Evolutionary conservation across 2,797 vertebrate genomes (phyloP), one percentile per base, ranked within the genome.

Genomic region (Spheniscus humboldti): DNA sequence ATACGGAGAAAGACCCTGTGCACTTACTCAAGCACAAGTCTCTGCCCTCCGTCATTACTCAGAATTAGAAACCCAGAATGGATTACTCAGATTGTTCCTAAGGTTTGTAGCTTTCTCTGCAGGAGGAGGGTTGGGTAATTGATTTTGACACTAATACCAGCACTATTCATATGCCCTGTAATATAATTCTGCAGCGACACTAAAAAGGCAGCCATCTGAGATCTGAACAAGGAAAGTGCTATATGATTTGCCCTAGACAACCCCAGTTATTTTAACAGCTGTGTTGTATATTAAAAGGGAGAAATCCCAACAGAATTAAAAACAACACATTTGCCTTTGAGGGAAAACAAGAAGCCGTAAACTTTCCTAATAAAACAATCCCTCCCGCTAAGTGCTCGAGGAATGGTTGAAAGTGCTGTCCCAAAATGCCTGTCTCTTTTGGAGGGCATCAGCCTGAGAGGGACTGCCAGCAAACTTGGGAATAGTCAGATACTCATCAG

Each of bases 201-300:
- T 97, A 97, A 88, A 88, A 96, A 96, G 88, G 88, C 96, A 83
- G 75, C 78, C 78, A 80, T 97, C 93, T 85, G 71, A 91, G 71
- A 90, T 94, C 90, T 56, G 80, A 97, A 97, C 97, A 97, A 97
- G 97, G 95, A 95, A 95, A 96, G 95, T 73, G 94, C 97, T 96
- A 94, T 97, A 96, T 82, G 72, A 96, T 96, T 94, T 93, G 96
- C 97, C 90, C 96, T 92, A 30, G 88, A 97, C 97, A 96, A 90
- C 94, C 95, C 88, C 52, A 96, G 92, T 88, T 97, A 97, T 97
- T 98, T 98, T 98, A 97, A 98, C 95, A 97, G 97, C 97, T 98
- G 97, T 7, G 64, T 91, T 97, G 93, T 97, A 82, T 94, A 94
- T 96, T 97, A 96, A 97, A 94, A 95, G 92, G 79, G 94, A 95